A percentile compares a stretch with the other conserved stretches of the same genome.
These are phyloP conservation scores for Lacanobia oleracea DNA, from an alignment of 2,888 invertebrate genomes.

Conservation along the genomic window DNA sequence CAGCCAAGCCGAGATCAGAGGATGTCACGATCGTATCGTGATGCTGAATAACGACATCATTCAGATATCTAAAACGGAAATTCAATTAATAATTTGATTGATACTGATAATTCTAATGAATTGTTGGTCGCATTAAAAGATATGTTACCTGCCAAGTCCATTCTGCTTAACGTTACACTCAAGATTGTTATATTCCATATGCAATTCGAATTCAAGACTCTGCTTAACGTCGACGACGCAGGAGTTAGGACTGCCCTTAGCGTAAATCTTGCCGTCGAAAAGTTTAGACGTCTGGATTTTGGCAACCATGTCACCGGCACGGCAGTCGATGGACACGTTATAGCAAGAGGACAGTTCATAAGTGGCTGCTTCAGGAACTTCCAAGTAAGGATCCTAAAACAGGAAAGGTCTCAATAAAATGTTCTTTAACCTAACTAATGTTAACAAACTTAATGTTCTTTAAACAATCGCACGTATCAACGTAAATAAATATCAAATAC, in stretches of 20 bases:
- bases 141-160: conserved; percentile 93
- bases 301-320: conserved; percentile 97
- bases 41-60: conserved; percentile 98
- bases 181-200: conserved; percentile 97
- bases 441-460: too few species aligned
- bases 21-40: conserved; percentile 98
- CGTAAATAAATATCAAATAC: background rate
- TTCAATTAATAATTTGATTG: conserved; percentile 25
- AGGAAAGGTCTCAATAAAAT: background rate
- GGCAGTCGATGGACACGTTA: conserved; percentile 98
- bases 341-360: conserved; percentile 98
- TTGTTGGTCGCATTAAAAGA: conserved; percentile 2
- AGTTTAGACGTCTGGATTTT: conserved; percentile 97
- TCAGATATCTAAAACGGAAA: conserved; percentile 91
- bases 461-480: too few species aligned
- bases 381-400: conserved; percentile 95
- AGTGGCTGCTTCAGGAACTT: conserved; percentile 97
- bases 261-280: conserved; percentile 98
- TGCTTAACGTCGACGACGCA: conserved; percentile 97
- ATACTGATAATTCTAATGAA: background rate
- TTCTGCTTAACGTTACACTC: conserved; percentile 98
- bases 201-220: conserved; percentile 97
- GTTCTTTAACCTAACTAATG: background rate
- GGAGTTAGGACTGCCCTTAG: conserved; percentile 97
- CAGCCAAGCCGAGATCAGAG: conserved; percentile 97